phyloP scores from a whole-genome alignment of 2,797 vertebrate genomes.

The Tympanoctomys barrerae region DNA sequence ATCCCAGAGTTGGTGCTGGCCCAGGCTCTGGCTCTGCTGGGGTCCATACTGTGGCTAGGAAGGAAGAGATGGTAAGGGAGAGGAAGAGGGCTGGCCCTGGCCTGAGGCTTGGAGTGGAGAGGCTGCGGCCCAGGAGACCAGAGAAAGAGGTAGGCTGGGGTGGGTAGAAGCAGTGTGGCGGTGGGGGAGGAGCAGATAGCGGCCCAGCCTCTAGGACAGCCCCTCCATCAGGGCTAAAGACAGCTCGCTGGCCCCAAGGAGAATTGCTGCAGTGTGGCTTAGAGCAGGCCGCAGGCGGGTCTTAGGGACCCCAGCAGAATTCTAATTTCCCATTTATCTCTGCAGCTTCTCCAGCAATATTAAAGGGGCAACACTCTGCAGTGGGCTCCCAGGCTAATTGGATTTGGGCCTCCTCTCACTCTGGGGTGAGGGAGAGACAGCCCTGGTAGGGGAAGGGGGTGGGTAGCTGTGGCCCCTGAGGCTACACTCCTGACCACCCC shows the following conservation, averaged over 20 bases:
- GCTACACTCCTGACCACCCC: neutral
- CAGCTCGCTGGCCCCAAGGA: neutral
- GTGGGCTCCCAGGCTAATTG: constrained; percentile 86
- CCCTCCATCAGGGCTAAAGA: neutral
- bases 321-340: constrained; percentile 87
- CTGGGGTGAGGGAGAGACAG: neutral
- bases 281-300: constrained; percentile 65
- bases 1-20: neutral
- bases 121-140: neutral
- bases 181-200: neutral
- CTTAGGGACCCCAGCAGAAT: constrained; percentile 84
- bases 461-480: neutral
- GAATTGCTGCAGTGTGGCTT: constrained; percentile 57
- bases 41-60: neutral
- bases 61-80: neutral
- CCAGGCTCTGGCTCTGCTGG: neutral
- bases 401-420: constrained; percentile 83
- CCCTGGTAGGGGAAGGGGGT: neutral
- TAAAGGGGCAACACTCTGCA: constrained; percentile 79
- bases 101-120: too few species aligned
- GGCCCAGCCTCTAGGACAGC: neutral
- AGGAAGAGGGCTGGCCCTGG: neutral
- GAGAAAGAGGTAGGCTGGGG: neutral
- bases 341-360: constrained; percentile 81
- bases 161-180: fast-evolving